Evolutionary conservation across 2,797 vertebrate genomes (phyloP), one percentile per base, ranked within the genome.

Genomic region (Melopsittacus undulatus): DNA sequence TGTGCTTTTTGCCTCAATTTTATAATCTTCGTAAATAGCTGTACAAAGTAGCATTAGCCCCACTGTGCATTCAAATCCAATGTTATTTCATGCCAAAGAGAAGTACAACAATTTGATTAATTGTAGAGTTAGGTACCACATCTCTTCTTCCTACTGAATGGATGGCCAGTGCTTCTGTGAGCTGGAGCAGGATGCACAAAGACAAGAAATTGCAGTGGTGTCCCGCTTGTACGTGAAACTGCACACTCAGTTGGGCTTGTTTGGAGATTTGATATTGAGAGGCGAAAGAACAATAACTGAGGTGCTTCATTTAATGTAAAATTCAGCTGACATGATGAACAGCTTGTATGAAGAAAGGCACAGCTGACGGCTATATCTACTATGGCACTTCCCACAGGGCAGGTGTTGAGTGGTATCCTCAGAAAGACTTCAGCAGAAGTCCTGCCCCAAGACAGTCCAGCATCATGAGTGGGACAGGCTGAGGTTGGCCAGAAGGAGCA

Each of bases 121-220:
- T 34, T 3, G 6, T 13, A 32, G 67, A 45, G 48, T 4, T 59
- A 64, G 12, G 29, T 7, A 29, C 36, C 29, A 22, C 0, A 1
- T n/a, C 15, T 36, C 36, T 16, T 68, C 52, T 29, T 32, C 5
- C 12, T 26, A 20, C 52, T 7, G 10, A 51, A 46, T 0, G 18
- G 67, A n/a, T 0, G 1, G 26, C 22, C 54, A 40, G 40, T 1
- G 9, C 13, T 45, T 7, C 56, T 23, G 63, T 0, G 10, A 68
- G 66, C 62, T 12, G 30, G 9, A 78, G 48, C 38, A 51, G 70
- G 48, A 61, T 3, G 5, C 0, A 5, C 54, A 62, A 49, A 42
- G 74, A 63, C 27, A 70, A 9, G 36, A 40, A 22, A 11, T 63
- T n/a, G 67, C 29, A 72, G n/a, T 12, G 3, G 42, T 72, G 36